Base-by-base conservation (phyloP, 2,113 vertebrate genomes). In the Taurulus bubalis region DNA sequence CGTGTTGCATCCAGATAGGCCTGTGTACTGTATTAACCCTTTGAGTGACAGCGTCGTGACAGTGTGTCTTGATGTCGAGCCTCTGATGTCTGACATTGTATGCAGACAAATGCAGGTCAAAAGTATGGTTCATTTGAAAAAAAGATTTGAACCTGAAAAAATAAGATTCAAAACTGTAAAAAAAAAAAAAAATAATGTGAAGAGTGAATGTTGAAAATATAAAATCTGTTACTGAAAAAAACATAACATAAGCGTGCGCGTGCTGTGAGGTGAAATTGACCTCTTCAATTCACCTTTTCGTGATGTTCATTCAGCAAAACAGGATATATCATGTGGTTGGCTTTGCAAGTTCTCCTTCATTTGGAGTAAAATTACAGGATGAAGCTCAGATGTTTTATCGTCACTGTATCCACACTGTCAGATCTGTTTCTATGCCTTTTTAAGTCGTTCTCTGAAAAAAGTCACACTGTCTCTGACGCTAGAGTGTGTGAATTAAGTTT, bases 361-460 rank as follows among this genome's bases (percentile, higher is more conserved):
- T 74, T 64, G 53, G 3, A 36, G 51, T 65, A 0, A 58, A 87
- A 90, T 89, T 73, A 89, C 42, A 89, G 77, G 71, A 63, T 66
- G 64, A 28, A 22, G 15, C 63, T 64, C 22, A 66, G 16, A 75
- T 36, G 38, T 76, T 62, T 71, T 49, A 56, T 75, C 72, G 55
- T 26, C 3, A 55, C 2, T 10, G 6, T 3, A 16, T 79, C 47
- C 34, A 63, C n/a, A 2, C 12, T 55, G 62, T 66, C 49, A 24
- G n/a, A 26, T 69, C n/a, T 40, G 26, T 71, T 70, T 72, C 12
- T n/a, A 28, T 6, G 8, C 36, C 14, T 53, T 30, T n/a, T 55
- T 16, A 20, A 24, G 16, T 26, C 0, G 1, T 36, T 30, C 67
- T 59, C n/a, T 72, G 26, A 42, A 18, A 60, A 34, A 28, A 32